Conservation (phyloP, 2,888 invertebrate genomes). For the Mesodorylaimus sp. region DNA sequence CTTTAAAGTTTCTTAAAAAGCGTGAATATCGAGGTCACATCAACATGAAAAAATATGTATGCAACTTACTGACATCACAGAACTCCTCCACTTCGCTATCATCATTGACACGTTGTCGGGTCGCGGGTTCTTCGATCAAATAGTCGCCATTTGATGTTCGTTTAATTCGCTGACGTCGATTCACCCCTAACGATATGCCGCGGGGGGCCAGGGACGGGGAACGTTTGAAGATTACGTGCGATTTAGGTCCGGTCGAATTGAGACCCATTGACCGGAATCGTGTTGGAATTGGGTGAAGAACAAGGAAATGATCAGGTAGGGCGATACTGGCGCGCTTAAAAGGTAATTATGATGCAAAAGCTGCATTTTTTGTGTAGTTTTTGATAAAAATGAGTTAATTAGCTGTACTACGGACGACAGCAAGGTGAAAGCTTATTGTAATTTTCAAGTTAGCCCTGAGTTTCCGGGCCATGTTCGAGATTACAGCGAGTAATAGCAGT, state of each 20-base stretch:
- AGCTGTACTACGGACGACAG: no score
- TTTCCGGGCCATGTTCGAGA: no score
- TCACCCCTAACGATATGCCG: no score
- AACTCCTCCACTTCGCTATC: slow-evolving; percentile 14
- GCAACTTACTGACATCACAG: slow-evolving; percentile 24
- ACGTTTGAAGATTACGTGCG: slow-evolving; percentile 7
- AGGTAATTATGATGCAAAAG: not conserved
- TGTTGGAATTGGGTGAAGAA: slow-evolving; percentile 24
- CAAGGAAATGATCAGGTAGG: slow-evolving; percentile 25
- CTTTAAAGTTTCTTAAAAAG: no score
- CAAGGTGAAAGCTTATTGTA: no score
- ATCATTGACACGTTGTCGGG: not conserved
- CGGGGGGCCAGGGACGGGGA: not conserved
- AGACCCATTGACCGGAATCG: slow-evolving; percentile 11
- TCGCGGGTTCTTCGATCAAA: no score
- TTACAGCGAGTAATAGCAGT: no score
- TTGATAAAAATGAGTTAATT: no score
- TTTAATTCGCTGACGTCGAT: not conserved
- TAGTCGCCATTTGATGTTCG: no score
- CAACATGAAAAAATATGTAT: slow-evolving; percentile 12
- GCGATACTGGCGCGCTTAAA: slow-evolving; percentile 23
- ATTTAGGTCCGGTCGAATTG: not conserved
- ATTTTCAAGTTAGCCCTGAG: no score
- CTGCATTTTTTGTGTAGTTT: no score
- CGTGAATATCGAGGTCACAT: not conserved